Percentiles rank a stretch among this genome's conserved stretches.
phyloP scores from a whole-genome alignment of 2,888 invertebrate species.

The Choristoneura rosaceana region DNA sequence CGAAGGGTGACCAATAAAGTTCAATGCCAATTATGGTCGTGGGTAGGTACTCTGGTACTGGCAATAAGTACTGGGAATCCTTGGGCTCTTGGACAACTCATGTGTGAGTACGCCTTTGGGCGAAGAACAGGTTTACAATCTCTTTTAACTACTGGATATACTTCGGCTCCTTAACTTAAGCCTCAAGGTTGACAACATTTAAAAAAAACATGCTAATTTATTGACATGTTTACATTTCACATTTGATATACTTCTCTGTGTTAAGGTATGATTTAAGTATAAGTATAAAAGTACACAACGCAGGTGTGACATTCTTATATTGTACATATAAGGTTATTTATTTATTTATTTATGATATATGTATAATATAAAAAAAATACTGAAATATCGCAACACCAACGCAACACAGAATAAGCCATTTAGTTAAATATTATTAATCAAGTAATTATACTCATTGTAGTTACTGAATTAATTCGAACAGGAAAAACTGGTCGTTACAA shows the following conservation, averaged over 20 bases:
- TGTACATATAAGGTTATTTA: not conserved
- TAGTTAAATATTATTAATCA: not conserved
- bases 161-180: conserved; percentile 11
- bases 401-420: not conserved
- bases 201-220: conserved; percentile 12
- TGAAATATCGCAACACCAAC: not conserved
- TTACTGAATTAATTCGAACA: not conserved
- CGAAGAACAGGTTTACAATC: conserved; percentile 37
- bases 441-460: not conserved
- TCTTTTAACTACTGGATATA: conserved; percentile 33
- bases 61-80: conserved; percentile 16
- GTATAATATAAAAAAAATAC: not conserved
- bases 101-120: not conserved
- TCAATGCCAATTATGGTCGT: conserved; percentile 11
- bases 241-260: conserved; percentile 2
- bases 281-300: not conserved
- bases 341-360: no score
- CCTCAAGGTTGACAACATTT: conserved; percentile 29
- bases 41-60: not conserved
- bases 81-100: conserved; percentile 18
- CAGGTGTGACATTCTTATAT: not conserved
- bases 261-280: not conserved
- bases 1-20: conserved; percentile 1
- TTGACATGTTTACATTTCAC: conserved; percentile 13
- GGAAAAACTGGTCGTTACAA: not conserved